A percentile compares a stretch with the other conserved stretches of the same genome.
These are phyloP conservation scores for Habroteleia sp. DNA, from an alignment of 2,888 invertebrate species.

Conservation along the genomic window DNA sequence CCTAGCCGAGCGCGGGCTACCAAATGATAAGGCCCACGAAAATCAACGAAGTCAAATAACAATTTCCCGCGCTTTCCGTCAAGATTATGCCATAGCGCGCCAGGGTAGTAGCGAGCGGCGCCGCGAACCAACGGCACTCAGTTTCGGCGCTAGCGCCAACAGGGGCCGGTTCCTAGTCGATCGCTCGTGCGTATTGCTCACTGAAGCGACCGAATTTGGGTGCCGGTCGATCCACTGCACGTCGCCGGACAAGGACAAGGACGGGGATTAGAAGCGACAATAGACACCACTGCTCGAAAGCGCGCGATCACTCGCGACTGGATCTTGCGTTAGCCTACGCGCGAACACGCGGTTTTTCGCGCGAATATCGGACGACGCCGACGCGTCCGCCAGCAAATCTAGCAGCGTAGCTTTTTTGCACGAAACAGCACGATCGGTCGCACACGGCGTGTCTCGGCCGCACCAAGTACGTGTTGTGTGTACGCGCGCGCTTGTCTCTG, in stretches of 20 bases:
- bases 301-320: slow-evolving; percentile 39
- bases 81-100: neutral
- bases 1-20: neutral
- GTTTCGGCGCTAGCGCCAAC: neutral
- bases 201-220: too few species aligned
- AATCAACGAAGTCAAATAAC: slow-evolving; percentile 11
- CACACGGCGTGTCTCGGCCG: slow-evolving; percentile 20
- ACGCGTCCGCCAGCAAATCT: slow-evolving; percentile 41
- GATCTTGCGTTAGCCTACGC: neutral
- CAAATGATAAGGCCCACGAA: slow-evolving; percentile 4
- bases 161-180: slow-evolving; percentile 1
- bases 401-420: slow-evolving; percentile 62
- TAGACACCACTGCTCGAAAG: slow-evolving; percentile 21
- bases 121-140: neutral
- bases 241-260: too few species aligned
- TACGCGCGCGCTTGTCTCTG: slow-evolving; percentile 57
- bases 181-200: too few species aligned
- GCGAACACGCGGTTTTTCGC: slow-evolving; percentile 18
- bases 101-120: neutral
- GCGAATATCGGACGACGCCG: slow-evolving; percentile 38
- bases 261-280: too few species aligned
- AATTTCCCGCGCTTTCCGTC: slow-evolving; percentile 39
- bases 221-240: too few species aligned
- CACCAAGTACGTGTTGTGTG: slow-evolving; percentile 49
- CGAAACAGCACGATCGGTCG: slow-evolving; percentile 26